phyloP scores from a whole-genome alignment of 2,888 invertebrate genomes.

The Eupithecia centaureata region DNA sequence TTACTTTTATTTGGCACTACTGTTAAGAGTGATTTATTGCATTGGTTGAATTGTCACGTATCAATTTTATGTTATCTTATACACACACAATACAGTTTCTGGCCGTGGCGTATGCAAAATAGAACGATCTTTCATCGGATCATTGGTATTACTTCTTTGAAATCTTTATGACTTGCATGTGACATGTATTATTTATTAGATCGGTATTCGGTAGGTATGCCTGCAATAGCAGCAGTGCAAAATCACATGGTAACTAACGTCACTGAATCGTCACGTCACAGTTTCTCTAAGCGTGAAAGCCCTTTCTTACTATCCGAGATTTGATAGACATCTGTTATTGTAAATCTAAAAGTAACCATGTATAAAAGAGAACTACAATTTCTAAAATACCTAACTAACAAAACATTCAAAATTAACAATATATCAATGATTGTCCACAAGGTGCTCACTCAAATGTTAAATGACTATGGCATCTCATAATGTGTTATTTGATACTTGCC shows the following conservation, averaged over 20 bases:
- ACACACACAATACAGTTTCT: conserved; percentile 11
- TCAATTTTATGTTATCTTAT: conserved; percentile 23
- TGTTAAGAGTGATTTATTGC: conserved; percentile 43
- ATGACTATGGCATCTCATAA: neutral
- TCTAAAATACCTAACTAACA: neutral
- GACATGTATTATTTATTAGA: neutral
- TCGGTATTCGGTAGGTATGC: neutral
- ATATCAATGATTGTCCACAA: neutral
- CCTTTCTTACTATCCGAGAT: neutral
- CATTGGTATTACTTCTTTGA: neutral
- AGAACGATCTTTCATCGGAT: neutral
- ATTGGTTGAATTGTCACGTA: conserved; percentile 32
- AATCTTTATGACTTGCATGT: neutral
- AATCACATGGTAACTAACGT: neutral
- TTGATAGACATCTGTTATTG: neutral
- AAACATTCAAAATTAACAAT: neutral
- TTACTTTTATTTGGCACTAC: conserved; percentile 41
- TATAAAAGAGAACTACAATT: neutral
- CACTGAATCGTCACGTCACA: neutral
- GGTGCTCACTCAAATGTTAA: conserved; percentile 3
- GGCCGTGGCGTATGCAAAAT: neutral
- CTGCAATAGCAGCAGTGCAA: neutral
- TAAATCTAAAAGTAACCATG: too few relatives aligned
- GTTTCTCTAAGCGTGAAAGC: neutral
- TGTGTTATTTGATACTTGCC: conserved; percentile 9